Evolutionary conservation across 2,113 vertebrate genomes (phyloP).

Genomic region (Sphyrna mokarran): DNA sequence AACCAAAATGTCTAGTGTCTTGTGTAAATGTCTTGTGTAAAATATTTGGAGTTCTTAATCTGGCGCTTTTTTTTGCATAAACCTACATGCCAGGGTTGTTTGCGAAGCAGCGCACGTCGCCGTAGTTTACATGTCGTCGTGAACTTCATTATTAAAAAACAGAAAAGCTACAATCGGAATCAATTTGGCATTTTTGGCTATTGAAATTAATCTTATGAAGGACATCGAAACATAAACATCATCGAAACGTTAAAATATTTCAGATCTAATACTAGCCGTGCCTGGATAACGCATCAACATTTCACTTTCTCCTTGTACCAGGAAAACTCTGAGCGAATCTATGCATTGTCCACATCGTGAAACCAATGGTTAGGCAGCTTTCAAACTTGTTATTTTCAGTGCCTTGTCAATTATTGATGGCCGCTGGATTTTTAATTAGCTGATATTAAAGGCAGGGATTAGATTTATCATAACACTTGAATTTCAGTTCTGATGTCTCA

Average conservation of each 20-base stretch:
- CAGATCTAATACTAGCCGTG: too few species aligned
- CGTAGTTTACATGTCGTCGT: neutral
- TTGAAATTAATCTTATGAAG: neutral
- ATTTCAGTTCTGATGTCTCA: constrained; percentile 1
- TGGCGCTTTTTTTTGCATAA: neutral
- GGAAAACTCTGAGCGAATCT: neutral
- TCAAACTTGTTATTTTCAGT: neutral
- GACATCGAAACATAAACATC: neutral
- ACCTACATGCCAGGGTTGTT: neutral
- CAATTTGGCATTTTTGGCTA: neutral
- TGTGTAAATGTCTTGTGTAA: too few species aligned
- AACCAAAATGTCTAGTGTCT: neutral
- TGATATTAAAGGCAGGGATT: neutral
- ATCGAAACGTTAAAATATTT: neutral
- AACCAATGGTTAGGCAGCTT: neutral
- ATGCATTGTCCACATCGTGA: neutral
- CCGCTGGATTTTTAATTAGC: constrained; percentile 7
- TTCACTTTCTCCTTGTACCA: neutral
- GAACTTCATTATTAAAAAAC: neutral
- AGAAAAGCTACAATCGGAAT: neutral
- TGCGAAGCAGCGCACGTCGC: neutral
- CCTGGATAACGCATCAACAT: neutral
- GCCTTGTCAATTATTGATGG: constrained; percentile 13
- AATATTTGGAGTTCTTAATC: neutral
- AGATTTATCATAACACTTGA: constrained; percentile 10